Conservation (phyloP, 2,888 invertebrate species). For the Ferrisia virgata region DNA sequence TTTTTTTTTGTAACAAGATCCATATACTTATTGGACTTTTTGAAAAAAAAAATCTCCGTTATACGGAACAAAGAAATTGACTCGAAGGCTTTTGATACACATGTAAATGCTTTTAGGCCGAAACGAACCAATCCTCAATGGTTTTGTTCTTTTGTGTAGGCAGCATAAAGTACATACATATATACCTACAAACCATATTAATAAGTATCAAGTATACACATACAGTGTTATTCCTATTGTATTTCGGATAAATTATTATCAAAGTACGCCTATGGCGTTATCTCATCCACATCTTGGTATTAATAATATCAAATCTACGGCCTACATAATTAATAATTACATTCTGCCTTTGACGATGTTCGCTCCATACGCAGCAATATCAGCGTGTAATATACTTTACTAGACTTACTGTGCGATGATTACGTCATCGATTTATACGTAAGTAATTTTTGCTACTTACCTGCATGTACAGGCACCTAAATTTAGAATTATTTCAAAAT, state of each 20-base stretch:
- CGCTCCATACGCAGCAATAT: not conserved
- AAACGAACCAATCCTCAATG: not conserved
- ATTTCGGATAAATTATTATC: not conserved
- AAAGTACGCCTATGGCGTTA: conserved; percentile 17
- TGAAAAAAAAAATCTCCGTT: not conserved
- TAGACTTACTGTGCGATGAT: not conserved
- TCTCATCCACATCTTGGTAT: not conserved
- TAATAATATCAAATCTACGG: not conserved
- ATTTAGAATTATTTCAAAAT: conserved; percentile 7
- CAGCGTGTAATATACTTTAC: not conserved
- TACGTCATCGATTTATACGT: not conserved
- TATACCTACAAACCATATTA: no score
- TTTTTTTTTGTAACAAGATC: not conserved
- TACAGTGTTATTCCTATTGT: not conserved
- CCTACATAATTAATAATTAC: conserved; percentile 21
- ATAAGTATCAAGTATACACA: not conserved
- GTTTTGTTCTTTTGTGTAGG: not conserved
- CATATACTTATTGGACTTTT: not conserved
- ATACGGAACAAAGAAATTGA: not conserved
- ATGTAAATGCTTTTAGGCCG: not conserved
- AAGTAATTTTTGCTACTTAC: not conserved
- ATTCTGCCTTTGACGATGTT: conserved; percentile 15
- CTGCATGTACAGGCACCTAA: not conserved
- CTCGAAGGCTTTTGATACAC: not conserved
- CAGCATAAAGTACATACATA: no score